A percentile compares a stretch with the other conserved stretches of the same genome.
Evolutionary conservation across 2,888 invertebrate species (phyloP).

Genomic region (Apamea monoglypha): DNA sequence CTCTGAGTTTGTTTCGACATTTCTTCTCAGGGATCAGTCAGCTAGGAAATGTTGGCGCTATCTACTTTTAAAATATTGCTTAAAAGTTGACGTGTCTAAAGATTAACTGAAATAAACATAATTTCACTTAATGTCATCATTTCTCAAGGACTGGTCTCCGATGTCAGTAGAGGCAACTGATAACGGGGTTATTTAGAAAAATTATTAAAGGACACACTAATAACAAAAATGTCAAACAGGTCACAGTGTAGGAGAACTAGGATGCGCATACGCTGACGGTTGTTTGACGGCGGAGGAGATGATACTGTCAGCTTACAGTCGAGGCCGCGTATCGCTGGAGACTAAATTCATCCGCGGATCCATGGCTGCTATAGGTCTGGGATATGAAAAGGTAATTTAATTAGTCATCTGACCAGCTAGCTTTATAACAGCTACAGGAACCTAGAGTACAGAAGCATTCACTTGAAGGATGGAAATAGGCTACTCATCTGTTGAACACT

Average conservation of each 20-base stretch:
- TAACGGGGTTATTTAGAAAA: not conserved
- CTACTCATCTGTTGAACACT: not conserved
- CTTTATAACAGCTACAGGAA: not conserved
- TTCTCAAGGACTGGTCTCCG: too few species aligned
- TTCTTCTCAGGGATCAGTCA: not conserved
- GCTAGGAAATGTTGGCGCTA: not conserved
- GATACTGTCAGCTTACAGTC: slow-evolving; percentile 91
- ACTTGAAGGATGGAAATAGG: not conserved
- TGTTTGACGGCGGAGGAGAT: slow-evolving; percentile 96
- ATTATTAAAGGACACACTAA: not conserved
- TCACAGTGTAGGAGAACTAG: slow-evolving; percentile 98
- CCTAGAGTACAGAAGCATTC: too few species aligned
- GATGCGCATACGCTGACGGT: slow-evolving; percentile 98
- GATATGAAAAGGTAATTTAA: slow-evolving; percentile 76
- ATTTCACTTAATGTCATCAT: too few species aligned
- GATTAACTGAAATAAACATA: too few species aligned
- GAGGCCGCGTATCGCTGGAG: slow-evolving; percentile 91
- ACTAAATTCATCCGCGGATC: slow-evolving; percentile 93
- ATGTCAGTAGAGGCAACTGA: not conserved
- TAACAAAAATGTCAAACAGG: slow-evolving; percentile 83
- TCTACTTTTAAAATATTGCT: not conserved
- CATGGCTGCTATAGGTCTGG: slow-evolving; percentile 96
- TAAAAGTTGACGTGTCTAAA: not conserved
- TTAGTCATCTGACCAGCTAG: not conserved
- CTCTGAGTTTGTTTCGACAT: not conserved